Base-by-base conservation (phyloP, 2,888 invertebrate species). In the Phaonia tiefii region DNA sequence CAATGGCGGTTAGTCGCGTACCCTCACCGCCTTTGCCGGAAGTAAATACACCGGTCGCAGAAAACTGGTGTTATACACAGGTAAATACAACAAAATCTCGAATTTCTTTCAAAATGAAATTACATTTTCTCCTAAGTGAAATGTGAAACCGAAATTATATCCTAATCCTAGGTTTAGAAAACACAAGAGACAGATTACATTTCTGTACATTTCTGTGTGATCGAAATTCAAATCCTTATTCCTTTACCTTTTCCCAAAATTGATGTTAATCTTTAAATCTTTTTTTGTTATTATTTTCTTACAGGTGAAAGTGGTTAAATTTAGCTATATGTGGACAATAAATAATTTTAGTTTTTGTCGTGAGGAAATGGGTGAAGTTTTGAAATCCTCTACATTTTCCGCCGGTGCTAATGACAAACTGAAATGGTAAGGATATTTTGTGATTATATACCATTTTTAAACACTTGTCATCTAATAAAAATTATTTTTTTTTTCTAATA, bases 241-340 rank as follows among this genome's bases (percentile, higher is more conserved):
- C 22, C 1, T 76, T 69, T 75, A 0, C n/a, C n/a, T n/a, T n/a
- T n/a, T n/a, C n/a, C n/a, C n/a, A n/a, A n/a, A n/a, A n/a, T n/a
- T 65, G 76, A n/a, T 17, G 37, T 67, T 66, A 15, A 51, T 51
- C 31, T 17, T n/a, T 17, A 56, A 10, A 31, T 25, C 63, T 69
- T 31, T n/a, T 39, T 25, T 22, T 31, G 4, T 39, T 42, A 15
- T 22, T 60, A n/a, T 66, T 46, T 44, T 31, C 88, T 93, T 93
- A 25, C 95, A 98, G 98, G 99, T 99, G 91, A 99, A 99, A 95
- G 99, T 99, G 92, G 98, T 99, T 88, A 99, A 99, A 93, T 99
- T 99, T 94, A 99, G 98, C 92, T 99, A 99, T 92, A 99, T 99
- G 98, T 99, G 99, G 99, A 99, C 99, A 91, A 99, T 99, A 93